These are phyloP conservation scores for Bombycilla garrulus DNA, from an alignment of 2,113 vertebrate species.

Conservation along the genomic window DNA sequence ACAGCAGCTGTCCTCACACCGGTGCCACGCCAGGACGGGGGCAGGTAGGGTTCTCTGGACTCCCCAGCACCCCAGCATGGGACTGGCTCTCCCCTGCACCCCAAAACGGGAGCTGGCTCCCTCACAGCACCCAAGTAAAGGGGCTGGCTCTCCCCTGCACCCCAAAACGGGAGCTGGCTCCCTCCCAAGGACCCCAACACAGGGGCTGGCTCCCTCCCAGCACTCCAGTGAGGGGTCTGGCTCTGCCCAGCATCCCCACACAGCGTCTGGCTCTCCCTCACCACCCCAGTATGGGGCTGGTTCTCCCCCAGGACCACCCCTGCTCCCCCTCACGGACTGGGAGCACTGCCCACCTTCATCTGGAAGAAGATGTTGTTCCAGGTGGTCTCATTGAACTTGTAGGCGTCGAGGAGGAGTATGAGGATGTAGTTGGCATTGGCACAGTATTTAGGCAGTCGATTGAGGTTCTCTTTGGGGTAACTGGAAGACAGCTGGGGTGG, in stretches of 20 bases:
- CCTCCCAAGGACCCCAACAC: too few species aligned
- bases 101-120: fast-evolving
- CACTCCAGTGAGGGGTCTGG: fast-evolving
- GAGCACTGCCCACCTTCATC: conserved; percentile 75
- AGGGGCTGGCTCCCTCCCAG: not conserved
- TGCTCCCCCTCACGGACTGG: not conserved
- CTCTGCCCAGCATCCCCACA: too few species aligned
- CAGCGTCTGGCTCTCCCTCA: too few species aligned
- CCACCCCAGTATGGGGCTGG: fast-evolving
- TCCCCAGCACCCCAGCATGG: not conserved
- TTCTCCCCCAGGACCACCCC: fast-evolving
- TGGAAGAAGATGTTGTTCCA: conserved; percentile 84
- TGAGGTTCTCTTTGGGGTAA: not conserved
- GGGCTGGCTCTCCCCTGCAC: not conserved
- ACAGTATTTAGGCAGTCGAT: conserved; percentile 78
- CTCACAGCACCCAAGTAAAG: too few species aligned
- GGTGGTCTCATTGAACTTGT: conserved; percentile 76
- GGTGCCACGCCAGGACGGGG: fast-evolving
- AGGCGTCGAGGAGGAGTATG: conserved; percentile 76
- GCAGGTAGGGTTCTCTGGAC: not conserved
- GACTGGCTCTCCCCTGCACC: not conserved
- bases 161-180: not conserved
- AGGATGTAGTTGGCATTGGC: conserved; percentile 79
- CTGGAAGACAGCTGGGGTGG: conserved; percentile 35
- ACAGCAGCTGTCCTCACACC: not conserved